These are phyloP conservation scores for Megaceryle alcyon DNA, from an alignment of 2,797 vertebrate genomes.

Conservation along the genomic window DNA sequence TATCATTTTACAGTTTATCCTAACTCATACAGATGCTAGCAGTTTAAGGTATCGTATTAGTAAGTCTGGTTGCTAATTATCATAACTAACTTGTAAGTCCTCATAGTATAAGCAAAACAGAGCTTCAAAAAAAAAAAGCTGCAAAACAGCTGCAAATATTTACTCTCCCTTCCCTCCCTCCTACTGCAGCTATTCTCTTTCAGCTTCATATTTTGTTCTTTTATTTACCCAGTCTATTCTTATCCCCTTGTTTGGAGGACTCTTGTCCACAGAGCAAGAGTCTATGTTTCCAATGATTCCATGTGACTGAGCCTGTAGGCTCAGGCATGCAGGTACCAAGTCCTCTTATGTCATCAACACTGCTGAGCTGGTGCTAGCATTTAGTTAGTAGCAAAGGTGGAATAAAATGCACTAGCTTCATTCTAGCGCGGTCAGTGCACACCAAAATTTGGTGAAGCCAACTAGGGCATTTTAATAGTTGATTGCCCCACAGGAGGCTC, in stretches of 20 bases:
- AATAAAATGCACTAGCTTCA: neutral
- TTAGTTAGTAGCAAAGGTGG: neutral
- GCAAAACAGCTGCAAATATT: neutral
- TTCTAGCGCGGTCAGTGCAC: neutral
- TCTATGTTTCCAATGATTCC: neutral
- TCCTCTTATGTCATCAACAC: neutral
- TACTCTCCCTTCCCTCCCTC: accelerated
- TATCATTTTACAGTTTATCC: neutral
- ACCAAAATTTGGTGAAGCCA: neutral
- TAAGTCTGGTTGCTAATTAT: neutral
- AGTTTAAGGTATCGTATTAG: neutral
- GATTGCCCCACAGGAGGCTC: neutral
- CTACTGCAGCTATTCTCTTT: neutral
- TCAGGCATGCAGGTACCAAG: neutral
- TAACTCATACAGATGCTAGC: neutral
- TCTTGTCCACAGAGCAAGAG: neutral
- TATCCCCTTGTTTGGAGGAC: neutral
- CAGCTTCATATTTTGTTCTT: neutral
- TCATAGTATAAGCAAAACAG: neutral
- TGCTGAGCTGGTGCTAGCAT: neutral
- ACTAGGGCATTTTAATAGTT: neutral
- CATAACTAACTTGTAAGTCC: neutral
- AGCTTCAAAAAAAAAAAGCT: neutral
- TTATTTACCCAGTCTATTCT: neutral
- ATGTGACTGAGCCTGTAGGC: no score